A percentile compares a stretch with the other conserved stretches of the same genome.
These are phyloP conservation scores for Campoplex nolae DNA, from an alignment of 2,888 invertebrate genomes.

Conservation along the genomic window DNA sequence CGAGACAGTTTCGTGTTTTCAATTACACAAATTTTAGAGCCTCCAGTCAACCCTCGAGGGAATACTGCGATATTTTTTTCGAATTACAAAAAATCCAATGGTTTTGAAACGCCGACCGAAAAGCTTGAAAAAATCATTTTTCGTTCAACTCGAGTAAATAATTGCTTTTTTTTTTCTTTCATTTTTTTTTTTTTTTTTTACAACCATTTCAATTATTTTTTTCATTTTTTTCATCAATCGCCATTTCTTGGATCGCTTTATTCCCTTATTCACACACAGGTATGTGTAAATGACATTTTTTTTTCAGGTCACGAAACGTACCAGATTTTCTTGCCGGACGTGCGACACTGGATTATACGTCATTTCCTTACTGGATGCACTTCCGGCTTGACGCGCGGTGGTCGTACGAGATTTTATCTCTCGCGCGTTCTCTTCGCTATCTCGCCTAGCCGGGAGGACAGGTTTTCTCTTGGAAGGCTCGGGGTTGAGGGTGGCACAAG, in stretches of 20 bases:
- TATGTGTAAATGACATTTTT: conserved; percentile 13
- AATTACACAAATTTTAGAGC: background rate
- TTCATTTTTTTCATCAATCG: background rate
- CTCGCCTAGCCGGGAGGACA: conserved; percentile 39
- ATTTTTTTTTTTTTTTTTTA: background rate
- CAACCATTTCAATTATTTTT: conserved; percentile 1
- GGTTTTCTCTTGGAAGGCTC: conserved; percentile 29
- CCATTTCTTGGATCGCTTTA: background rate
- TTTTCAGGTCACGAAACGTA: conserved; percentile 60
- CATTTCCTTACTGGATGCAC: conserved; percentile 66
- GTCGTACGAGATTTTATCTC: conserved; percentile 59
- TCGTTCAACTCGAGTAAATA: background rate
- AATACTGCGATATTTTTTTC: background rate
- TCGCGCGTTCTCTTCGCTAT: conserved; percentile 44
- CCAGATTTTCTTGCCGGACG: conserved; percentile 62
- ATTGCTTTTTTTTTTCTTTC: background rate
- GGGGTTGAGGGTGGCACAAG: conserved; percentile 16
- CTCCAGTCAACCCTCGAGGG: background rate
- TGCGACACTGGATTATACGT: conserved; percentile 65
- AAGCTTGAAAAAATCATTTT: background rate
- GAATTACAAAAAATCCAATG: background rate
- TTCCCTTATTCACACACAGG: background rate
- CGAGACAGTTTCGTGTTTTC: background rate
- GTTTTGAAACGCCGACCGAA: background rate
- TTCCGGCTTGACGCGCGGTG: conserved; percentile 56